A percentile compares a stretch with the other conserved stretches of the same genome.
These are phyloP conservation scores for Semicossyphus pulcher DNA, from an alignment of 2,113 vertebrate species.

Conservation along the genomic window DNA sequence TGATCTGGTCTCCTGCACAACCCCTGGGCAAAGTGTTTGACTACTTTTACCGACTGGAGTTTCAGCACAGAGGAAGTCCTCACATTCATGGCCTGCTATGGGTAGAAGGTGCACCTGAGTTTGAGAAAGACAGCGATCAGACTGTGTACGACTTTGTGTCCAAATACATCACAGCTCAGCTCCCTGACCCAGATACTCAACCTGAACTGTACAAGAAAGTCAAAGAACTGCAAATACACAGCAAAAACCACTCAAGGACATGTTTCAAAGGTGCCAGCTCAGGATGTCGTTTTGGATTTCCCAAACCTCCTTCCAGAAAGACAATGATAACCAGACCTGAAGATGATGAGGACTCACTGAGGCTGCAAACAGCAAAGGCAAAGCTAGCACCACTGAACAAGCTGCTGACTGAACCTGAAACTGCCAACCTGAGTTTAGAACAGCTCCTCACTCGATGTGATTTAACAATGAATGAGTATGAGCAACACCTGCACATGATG, in stretches of 20 bases:
- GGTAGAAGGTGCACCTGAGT: background rate
- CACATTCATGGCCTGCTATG: constrained; percentile 18
- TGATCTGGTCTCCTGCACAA: constrained; percentile 22
- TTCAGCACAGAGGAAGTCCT: constrained; percentile 36
- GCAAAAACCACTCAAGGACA: background rate
- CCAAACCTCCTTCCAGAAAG: background rate
- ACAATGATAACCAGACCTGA: background rate
- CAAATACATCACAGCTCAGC: background rate
- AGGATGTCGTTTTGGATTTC: background rate
- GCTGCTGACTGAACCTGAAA: background rate
- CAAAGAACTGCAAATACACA: background rate
- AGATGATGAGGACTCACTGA: background rate
- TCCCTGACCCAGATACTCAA: background rate
- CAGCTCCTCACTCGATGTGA: constrained; percentile 16
- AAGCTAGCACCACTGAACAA: background rate
- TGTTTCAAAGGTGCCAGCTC: background rate
- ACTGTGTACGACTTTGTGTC: background rate
- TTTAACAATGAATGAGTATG: background rate
- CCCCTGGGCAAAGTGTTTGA: constrained; percentile 5
- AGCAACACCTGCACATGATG: background rate
- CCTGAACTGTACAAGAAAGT: background rate
- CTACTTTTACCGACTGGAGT: constrained; percentile 43
- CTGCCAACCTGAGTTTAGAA: background rate
- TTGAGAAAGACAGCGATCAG: background rate
- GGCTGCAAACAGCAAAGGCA: background rate